Evolutionary conservation across 1,140 invertebrate genomes (phyloP), one percentile per base, ranked within the genome.

Genomic region (Drosophila jambulina): DNA sequence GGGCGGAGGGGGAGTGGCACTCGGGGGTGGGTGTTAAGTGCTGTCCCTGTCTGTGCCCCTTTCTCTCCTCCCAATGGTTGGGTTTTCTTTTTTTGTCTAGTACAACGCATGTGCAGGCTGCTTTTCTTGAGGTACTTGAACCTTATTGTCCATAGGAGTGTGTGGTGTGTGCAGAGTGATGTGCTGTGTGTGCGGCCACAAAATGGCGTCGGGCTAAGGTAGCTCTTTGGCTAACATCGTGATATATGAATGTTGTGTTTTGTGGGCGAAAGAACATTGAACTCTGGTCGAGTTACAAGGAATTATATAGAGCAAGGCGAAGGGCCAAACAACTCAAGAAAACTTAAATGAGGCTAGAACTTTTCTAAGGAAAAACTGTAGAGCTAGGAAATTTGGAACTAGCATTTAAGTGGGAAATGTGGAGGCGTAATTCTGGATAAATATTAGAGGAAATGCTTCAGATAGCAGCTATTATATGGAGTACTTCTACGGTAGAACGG

Each of bases 81-180:
- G 25, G 17, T 49, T 49, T 29, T 29, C 48, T 29, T 27, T 49
- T 72, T 49, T 56, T 51, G 65, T 69, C 65, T 71, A 71, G 61
- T 42, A 43, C 45, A 49, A 83, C 84, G 80, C 84, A 88, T 80
- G 78, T 71, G 84, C 65, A 54, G 80, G 48, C 57, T 58, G 81
- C 81, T 90, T 56, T 68, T 32, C 43, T 38, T 42, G 81, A 90
- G 84, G 85, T 88, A 88, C 84, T 88, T 88, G 84, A 88, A 88
- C 84, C 85, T 75, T 82, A 75, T 57, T 75, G 80, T 76, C 51
- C 56, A 60, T 68, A 36, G 56, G 32, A 21, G 61, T 62, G 74
- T 56, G 36, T 64, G 45, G 10, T 59, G 38, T 61, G 49, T 17
- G 45, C 9, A 4, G 15, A 46, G 45, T 64, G 43, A 13, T 25